A percentile compares a stretch with the other conserved stretches of the same genome.
These are phyloP conservation scores for Lepus americanus DNA, from an alignment of 2,113 vertebrate genomes.

Conservation along the genomic window DNA sequence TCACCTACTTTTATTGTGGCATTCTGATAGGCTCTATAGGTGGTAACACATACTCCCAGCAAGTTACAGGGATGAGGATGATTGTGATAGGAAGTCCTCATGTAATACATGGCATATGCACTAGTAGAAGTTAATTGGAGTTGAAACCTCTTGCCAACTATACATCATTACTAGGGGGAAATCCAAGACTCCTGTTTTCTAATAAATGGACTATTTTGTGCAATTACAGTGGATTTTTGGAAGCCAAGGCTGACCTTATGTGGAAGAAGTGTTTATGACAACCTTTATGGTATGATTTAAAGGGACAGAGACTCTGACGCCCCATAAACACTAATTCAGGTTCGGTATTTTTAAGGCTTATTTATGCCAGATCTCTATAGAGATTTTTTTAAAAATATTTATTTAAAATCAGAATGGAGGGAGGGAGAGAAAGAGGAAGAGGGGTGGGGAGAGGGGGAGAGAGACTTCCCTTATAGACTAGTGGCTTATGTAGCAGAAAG, in stretches of 20 bases:
- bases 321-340: not conserved
- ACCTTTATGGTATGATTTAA: not conserved
- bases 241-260: not conserved
- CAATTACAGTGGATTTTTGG: slow-evolving; percentile 11
- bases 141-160: not conserved
- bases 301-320: not conserved
- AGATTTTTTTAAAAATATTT: slow-evolving; percentile 25
- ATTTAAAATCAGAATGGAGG: too few species aligned
- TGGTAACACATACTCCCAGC: not conserved
- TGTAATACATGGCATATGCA: not conserved
- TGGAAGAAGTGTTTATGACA: not conserved
- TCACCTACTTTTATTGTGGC: not conserved
- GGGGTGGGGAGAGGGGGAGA: too few species aligned
- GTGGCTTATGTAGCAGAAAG: too few species aligned
- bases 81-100: not conserved
- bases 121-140: not conserved
- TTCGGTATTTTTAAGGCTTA: not conserved
- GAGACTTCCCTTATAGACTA: too few species aligned
- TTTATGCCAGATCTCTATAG: not conserved
- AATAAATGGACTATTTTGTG: not conserved
- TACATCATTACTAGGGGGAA: not conserved
- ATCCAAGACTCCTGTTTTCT: not conserved
- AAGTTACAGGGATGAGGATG: not conserved
- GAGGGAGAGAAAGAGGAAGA: too few species aligned
- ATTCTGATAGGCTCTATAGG: not conserved